Base-by-base conservation (phyloP, 2,888 invertebrate species). In the Apodemia duryi region DNA sequence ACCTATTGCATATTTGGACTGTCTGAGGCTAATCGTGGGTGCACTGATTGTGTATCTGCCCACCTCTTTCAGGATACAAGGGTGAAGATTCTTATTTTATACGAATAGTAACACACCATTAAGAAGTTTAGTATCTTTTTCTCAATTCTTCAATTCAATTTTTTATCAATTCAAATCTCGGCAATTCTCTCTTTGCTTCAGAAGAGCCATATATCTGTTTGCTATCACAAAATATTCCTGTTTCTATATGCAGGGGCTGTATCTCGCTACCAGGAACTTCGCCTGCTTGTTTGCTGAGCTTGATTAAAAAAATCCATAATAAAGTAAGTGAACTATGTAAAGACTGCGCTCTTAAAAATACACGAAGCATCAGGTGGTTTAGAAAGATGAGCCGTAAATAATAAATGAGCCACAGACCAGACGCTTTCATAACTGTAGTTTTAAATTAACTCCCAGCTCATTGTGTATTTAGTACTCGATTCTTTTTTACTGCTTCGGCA, bases 401-500 rank as follows among this genome's bases (percentile, higher is more conserved):
- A 69, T 70, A 61, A 68, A 70, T 32, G 64, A 70, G 62, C 49
- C 61, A 63, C 62, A 49, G 43, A 52, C 43, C 61, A 61, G 61
- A 63, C 41, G 63, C 62, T 29, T 51, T 49, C 57, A 62, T 61
- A 52, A 28, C 46, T 32, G 49, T 46, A 67, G 54, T 66, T 64
- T 65, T 65, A 60, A 66, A 66, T 66, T 51, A 43, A 68, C 63
- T 43, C 61, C 61, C 35, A 41, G 41, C 41, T 54, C 63, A 46
- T 62, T 67, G 62, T 65, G 57, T 68, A 62, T 68, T 69, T 66
- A 65, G 61, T 60, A 51, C 61, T 49, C 62, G 61, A 67, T 66
- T 69, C 63, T 70, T 71, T 70, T 63, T 62, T 43, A 66, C 64
- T 65, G 28, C 52, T 68, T 66, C 65, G 54, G 63, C 67, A 66